Conservation (phyloP, 1,140 invertebrate genomes). For the Bombus waltoni region DNA sequence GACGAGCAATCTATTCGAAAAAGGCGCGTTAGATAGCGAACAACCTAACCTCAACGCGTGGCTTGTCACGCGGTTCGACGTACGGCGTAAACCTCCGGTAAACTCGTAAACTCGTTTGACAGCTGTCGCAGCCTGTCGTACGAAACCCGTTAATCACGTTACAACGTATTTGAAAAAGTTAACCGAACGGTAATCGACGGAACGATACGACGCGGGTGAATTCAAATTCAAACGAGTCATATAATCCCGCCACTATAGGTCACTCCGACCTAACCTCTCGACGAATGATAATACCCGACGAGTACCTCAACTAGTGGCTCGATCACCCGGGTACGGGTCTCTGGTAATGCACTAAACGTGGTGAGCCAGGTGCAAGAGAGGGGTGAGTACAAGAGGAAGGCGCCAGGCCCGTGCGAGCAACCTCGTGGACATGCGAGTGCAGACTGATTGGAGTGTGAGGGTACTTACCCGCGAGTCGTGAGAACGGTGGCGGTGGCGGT, state of each 20-base stretch:
- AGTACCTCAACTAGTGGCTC: constrained; percentile 66
- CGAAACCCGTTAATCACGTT: not conserved
- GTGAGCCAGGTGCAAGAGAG: constrained; percentile 68
- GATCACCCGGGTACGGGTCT: constrained; percentile 49
- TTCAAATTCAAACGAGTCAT: constrained; percentile 69
- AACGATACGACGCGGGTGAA: constrained; percentile 23
- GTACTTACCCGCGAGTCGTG: constrained; percentile 80
- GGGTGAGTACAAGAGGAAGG: constrained; percentile 74
- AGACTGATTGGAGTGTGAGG: constrained; percentile 81
- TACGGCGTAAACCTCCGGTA: not conserved
- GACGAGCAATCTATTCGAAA: constrained; percentile 55
- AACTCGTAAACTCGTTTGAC: constrained; percentile 10
- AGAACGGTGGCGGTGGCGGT: constrained; percentile 67
- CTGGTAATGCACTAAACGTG: constrained; percentile 63
- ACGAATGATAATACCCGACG: constrained; percentile 53
- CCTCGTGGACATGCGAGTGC: constrained; percentile 81
- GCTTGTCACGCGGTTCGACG: constrained; percentile 14
- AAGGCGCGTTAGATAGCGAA: constrained; percentile 61
- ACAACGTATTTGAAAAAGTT: not conserved
- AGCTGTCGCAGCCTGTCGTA: not conserved
- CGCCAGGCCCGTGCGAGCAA: constrained; percentile 75
- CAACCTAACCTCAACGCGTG: constrained; percentile 74
- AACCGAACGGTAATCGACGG: not conserved
- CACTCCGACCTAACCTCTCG: constrained; percentile 77
- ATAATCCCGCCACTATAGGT: constrained; percentile 67